Conservation (phyloP, 2,797 vertebrate species). For the Telmatherina bonti region DNA sequence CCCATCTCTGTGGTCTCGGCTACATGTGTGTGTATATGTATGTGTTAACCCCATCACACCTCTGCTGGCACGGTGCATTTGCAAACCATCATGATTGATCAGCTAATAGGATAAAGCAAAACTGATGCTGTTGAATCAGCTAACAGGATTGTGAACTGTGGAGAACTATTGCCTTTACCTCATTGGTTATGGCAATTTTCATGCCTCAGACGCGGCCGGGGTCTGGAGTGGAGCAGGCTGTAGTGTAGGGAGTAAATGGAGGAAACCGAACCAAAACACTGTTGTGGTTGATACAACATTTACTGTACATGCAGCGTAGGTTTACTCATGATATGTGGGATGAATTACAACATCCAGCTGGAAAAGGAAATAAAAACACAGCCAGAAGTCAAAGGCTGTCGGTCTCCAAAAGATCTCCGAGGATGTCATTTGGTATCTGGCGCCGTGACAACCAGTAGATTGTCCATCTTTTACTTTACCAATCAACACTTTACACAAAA, state of each 20-base stretch:
- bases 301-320: background rate
- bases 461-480: background rate
- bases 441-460: background rate
- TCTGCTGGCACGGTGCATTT: slow-evolving; percentile 33
- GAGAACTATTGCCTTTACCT: slow-evolving; percentile 63
- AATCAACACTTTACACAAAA: background rate
- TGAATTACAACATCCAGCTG: slow-evolving; percentile 2
- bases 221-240: background rate
- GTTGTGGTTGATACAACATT: slow-evolving; percentile 3
- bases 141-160: slow-evolving; percentile 55
- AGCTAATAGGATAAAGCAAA: slow-evolving; percentile 51
- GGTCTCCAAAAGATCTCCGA: background rate
- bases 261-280: slow-evolving; percentile 12
- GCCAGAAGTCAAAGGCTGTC: background rate
- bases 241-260: background rate
- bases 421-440: background rate
- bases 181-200: slow-evolving; percentile 61
- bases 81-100: slow-evolving; percentile 48
- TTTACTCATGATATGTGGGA: background rate
- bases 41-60: slow-evolving; percentile 47
- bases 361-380: background rate
- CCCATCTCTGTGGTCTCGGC: slow-evolving; percentile 13
- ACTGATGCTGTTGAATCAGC: slow-evolving; percentile 56
- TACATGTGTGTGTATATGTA: slow-evolving; percentile 11
- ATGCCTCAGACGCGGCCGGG: slow-evolving; percentile 28